Base-by-base conservation (phyloP, 2,113 vertebrate genomes). In the Labeo rohita region DNA sequence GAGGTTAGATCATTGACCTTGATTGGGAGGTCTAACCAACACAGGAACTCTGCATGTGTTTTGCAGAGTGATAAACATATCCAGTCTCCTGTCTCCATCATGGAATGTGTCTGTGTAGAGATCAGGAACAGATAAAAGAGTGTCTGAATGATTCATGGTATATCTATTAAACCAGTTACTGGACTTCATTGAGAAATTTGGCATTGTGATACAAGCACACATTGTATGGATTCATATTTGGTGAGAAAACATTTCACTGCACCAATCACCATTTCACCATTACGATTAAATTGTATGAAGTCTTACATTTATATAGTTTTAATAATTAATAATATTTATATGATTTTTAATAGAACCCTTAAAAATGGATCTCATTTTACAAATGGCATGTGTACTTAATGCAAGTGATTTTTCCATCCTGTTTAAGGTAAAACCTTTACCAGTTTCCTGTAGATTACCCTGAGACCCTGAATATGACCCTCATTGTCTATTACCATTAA, bases 1-100 rank as follows among this genome's bases (percentile, higher is more conserved):
- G 16, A 76, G 5, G n/a, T 85, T 47, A 54, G 45, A 61, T 65
- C 34, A 28, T 16, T 65, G 54, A 54, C 13, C 49, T 66, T 74
- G 18, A 45, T 56, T 54, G 56, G 3, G 16, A 83, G 28, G 15
- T 65, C 10, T 93, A 90, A 74, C 90, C 91, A 90, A 50, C 59
- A 88, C 87, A 92, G 93, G 92, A 94, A 92, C 36, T 70, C 8
- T 4, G 70, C 83, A 82, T 87, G 79, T 36, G 63, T 66, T 34
- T 21, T 79, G 54, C 16, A 88, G 84, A 85, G 18, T 86, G 56
- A 86, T 4, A 79, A 89, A 80, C 54, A 84, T 34, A 90, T 77
- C 49, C 74, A 23, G 74, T 52, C 39, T 93, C 92, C 94, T 94
- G 89, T 89, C 87, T 50, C 52, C 21, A 56, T 34, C 0, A 76